A percentile compares a stretch with the other conserved stretches of the same genome.
These are phyloP conservation scores for Drosophila testacea DNA, from an alignment of 2,888 invertebrate species.

Conservation along the genomic window DNA sequence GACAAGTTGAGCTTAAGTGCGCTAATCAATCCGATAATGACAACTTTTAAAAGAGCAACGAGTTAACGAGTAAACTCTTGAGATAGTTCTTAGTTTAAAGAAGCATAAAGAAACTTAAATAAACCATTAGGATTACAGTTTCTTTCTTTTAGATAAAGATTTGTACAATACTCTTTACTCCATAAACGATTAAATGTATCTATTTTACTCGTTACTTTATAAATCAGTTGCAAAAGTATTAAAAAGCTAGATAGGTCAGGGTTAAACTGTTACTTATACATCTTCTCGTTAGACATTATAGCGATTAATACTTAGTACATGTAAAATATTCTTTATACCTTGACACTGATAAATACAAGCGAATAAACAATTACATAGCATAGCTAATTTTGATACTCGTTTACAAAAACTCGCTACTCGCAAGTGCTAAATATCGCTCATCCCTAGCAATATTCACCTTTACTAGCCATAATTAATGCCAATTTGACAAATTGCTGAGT, in stretches of 20 bases:
- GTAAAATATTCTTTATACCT: background rate
- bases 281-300: background rate
- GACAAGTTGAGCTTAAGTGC: conserved; percentile 16
- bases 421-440: background rate
- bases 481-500: conserved; percentile 69
- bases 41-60: background rate
- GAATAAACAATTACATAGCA: no score
- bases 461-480: conserved; percentile 64
- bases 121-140: background rate
- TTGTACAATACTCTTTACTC: background rate
- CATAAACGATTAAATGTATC: no score
- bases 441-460: conserved; percentile 24
- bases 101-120: background rate
- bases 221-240: no score
- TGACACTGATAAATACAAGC: no score
- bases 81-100: background rate
- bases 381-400: no score
- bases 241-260: no score
- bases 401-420: background rate
- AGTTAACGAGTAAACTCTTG: background rate
- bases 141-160: background rate
- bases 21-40: conserved; percentile 10
- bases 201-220: background rate
- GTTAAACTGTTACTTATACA: background rate
- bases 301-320: background rate